Conservation (phyloP, 2,797 vertebrate genomes). For the Enteromius fasciolatus region DNA sequence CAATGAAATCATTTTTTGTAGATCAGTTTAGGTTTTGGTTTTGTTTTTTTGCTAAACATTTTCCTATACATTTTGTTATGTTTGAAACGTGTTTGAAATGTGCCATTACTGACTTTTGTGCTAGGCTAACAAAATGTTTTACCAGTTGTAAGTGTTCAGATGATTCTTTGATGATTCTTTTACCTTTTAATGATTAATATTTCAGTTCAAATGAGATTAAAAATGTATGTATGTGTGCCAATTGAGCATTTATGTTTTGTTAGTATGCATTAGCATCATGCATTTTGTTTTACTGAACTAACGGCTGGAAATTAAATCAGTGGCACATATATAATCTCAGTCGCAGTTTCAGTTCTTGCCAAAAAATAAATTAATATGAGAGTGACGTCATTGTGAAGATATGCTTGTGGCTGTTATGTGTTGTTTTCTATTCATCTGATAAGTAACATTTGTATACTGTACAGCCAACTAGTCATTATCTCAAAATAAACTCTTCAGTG, state of each 20-base stretch:
- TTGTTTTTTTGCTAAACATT: background rate
- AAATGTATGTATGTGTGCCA: background rate
- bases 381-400: constrained; percentile 52
- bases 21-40: background rate
- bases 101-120: constrained; percentile 54
- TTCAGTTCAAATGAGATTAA: background rate
- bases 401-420: constrained; percentile 13
- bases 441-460: background rate
- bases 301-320: constrained; percentile 7
- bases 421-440: background rate
- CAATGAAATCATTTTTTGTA: background rate
- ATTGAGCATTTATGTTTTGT: constrained; percentile 25
- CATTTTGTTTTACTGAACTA: background rate
- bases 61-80: constrained; percentile 3
- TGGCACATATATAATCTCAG: constrained; percentile 2
- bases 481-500: background rate
- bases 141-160: constrained; percentile 18
- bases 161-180: constrained; percentile 3
- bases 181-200: background rate
- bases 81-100: constrained; percentile 42
- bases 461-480: background rate
- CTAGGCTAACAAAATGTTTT: constrained; percentile 55
- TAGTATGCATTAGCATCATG: constrained; percentile 10
- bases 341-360: constrained; percentile 49
- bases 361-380: constrained; percentile 51